phyloP scores from a whole-genome alignment of 2,113 vertebrate species.

The Perca fluviatilis region DNA sequence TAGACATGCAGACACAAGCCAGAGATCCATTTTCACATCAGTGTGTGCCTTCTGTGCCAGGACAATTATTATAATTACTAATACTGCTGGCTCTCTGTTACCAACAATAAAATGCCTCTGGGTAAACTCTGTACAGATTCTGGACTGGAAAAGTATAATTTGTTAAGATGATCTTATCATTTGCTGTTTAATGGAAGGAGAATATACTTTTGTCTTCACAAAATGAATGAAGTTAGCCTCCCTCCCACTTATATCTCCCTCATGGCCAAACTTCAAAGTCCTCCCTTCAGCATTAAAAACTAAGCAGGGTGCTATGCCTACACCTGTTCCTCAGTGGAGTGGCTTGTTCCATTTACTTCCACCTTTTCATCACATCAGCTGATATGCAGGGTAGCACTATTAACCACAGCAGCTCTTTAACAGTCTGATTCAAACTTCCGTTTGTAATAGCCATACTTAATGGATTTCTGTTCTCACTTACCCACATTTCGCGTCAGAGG shows the following conservation, averaged over 20 bases:
- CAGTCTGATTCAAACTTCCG: not conserved
- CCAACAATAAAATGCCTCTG: slow-evolving; percentile 65
- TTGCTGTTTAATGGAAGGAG: slow-evolving; percentile 41
- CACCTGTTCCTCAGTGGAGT: slow-evolving; percentile 65
- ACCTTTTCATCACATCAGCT: slow-evolving; percentile 58
- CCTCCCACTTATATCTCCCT: slow-evolving; percentile 25
- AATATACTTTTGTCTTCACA: slow-evolving; percentile 14
- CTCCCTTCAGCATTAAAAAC: slow-evolving; percentile 72
- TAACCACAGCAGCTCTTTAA: not conserved
- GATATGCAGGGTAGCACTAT: not conserved
- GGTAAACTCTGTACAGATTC: slow-evolving; percentile 53
- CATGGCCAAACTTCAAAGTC: slow-evolving; percentile 70
- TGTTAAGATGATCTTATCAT: slow-evolving; percentile 55
- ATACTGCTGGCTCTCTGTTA: slow-evolving; percentile 61
- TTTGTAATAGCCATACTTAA: not conserved
- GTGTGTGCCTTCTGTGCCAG: slow-evolving; percentile 43
- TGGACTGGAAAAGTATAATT: slow-evolving; percentile 64
- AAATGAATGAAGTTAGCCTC: slow-evolving; percentile 27
- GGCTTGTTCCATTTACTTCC: slow-evolving; percentile 50
- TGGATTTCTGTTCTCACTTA: not conserved
- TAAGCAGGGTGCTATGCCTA: slow-evolving; percentile 60
- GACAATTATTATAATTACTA: slow-evolving; percentile 72
- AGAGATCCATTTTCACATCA: slow-evolving; percentile 76
- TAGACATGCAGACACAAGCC: slow-evolving; percentile 63
- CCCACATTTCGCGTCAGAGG: not conserved